Percentiles rank a stretch among this genome's conserved stretches.
phyloP scores from a whole-genome alignment of 1,140 invertebrate genomes.

The Platyura marginata region DNA sequence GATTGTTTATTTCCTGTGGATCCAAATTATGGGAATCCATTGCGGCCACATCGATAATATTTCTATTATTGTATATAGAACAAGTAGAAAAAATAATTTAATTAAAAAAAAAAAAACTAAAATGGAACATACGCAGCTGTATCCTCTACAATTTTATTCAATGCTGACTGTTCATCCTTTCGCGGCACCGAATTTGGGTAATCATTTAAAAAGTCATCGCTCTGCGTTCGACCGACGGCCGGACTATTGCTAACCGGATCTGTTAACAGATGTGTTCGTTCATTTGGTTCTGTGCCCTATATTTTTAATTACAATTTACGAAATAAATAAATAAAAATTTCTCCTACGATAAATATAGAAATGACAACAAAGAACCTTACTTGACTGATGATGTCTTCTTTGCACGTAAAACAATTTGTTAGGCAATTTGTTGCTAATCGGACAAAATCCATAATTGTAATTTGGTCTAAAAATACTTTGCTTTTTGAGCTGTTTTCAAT shows the following conservation, averaged over 20 bases:
- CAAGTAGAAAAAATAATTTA: slow-evolving; percentile 4
- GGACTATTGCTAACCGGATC: slow-evolving; percentile 48
- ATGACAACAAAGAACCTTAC: slow-evolving; percentile 14
- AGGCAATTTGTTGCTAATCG: slow-evolving; percentile 17
- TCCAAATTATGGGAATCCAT: slow-evolving; percentile 56
- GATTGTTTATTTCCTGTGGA: slow-evolving; percentile 60
- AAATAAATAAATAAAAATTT: neutral
- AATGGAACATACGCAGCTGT: slow-evolving; percentile 56
- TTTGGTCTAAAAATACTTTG: too few species aligned
- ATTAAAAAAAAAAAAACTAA: slow-evolving; percentile 3
- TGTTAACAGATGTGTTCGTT: slow-evolving; percentile 44
- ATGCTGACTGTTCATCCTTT: slow-evolving; percentile 74
- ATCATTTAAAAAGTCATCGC: slow-evolving; percentile 41
- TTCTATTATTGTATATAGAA: slow-evolving; percentile 27
- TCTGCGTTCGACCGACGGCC: slow-evolving; percentile 38
- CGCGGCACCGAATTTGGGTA: slow-evolving; percentile 47
- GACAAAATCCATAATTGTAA: slow-evolving; percentile 22
- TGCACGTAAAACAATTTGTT: slow-evolving; percentile 23
- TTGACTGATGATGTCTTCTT: slow-evolving; percentile 29
- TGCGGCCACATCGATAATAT: slow-evolving; percentile 69
- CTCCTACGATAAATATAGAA: neutral
- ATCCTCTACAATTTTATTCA: slow-evolving; percentile 71
- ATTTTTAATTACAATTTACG: slow-evolving; percentile 7
- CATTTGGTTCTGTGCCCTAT: slow-evolving; percentile 39
- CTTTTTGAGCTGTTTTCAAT: too few species aligned